Base-by-base conservation (phyloP, 2,113 vertebrate genomes). In the Neogale vison region DNA sequence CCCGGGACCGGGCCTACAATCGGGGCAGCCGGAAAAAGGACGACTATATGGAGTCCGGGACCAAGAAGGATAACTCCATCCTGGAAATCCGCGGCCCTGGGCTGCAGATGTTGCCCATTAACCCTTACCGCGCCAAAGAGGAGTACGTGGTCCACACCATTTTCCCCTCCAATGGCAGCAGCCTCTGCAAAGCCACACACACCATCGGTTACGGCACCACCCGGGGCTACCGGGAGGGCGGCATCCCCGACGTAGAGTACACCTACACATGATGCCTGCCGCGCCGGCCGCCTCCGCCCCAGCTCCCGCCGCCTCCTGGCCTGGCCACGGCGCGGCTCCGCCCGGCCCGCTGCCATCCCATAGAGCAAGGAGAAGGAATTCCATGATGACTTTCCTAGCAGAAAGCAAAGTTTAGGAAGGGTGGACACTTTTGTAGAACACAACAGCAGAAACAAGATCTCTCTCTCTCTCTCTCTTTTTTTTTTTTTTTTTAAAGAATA, bases 81-180 rank as follows among this genome's bases (percentile, higher is more conserved):
- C 98, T 99, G 96, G 99, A 99, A 97, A 99, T 99, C 95, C 99
- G 98, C 10, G 99, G 99, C 31, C 99, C 99, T 0, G 99, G 99
- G 26, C 99, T 99, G 63, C 99, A 99, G 97, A 99, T 99, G 99
- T 99, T 99, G 24, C 99, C 99, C 10, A 98, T 99, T 15, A 98
- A 99, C 97, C 99, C 99, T 11, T 99, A 99, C 97, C 98, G 98
- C 65, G 98, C 99, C 69, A 99, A 99, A 97, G 99, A 99, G 97
- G 99, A 99, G 97, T 99, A 99, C 45, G 99, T 99, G 95, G 99
- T 99, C 96, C 99, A 99, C 92, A 99, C 99, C 97, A 99, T 99
- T 98, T 99, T 99, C 98, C 99, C 99, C 69, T 99, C 99, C 94
- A 99, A 99, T 4, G 99, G 99, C 98, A 99, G 99, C 95, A 99